Base-by-base conservation (phyloP, 1,140 invertebrate genomes). In the Sinonovacula constricta region DNA sequence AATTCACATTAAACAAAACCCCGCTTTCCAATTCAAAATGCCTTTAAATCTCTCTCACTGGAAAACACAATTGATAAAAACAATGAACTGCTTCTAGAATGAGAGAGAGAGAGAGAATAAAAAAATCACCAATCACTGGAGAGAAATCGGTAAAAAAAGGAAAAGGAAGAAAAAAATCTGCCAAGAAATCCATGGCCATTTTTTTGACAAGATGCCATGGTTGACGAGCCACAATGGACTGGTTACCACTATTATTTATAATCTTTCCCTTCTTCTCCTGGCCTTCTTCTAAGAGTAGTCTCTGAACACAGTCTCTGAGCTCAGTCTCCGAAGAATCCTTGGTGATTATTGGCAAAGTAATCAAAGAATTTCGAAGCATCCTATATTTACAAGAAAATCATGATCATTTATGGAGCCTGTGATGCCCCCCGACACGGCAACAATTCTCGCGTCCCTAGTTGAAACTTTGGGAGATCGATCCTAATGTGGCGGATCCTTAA, bases 381-480 rank as follows among this genome's bases (percentile, higher is more conserved):
- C 72, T 76, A 76, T 76, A 76, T 76, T 76, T 76, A 76, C 72
- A 76, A 76, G 72, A 76, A 76, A 76, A 76, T 76, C 72, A 76
- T 76, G 72, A 76, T 76, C 72, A 76, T 76, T 76, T 76, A 76
- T 60, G 63, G 53, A 22, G 33, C n/a, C 24, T 39, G 62, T 63
- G 72, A 76, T 76, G 72, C 51, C 62, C 18, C 62, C 18, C 66
- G 72, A 76, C 72, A 76, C 67, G 72, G 51, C 62, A 76, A 76
- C 72, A 76, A 56, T 56, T 49, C 67, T 24, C 26, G 59, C 66
- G 66, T 76, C 72, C 72, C 72, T 45, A 66, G 56, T 51, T 51
- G 39, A 45, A 59, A 53, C 56, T 76, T 67, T 76, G 28, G 62
- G 36, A 49, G 62, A 76, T 76, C 67, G 62, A 76, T 76, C 62